Evolutionary conservation across 1,140 invertebrate species (phyloP).

Genomic region (Steinernema feltiae): DNA sequence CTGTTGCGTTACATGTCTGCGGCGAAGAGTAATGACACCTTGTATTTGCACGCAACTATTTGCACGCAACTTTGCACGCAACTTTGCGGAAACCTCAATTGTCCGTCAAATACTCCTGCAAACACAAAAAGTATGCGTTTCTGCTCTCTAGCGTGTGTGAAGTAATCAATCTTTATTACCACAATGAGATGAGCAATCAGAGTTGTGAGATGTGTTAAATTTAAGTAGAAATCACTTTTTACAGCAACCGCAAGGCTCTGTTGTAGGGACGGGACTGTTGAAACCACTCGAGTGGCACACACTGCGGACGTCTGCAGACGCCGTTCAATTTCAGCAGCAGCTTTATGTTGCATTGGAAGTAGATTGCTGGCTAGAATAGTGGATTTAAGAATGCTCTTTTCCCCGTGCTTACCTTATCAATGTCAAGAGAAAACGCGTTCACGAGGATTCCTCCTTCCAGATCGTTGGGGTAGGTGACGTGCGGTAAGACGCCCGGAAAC

Average conservation of each 20-base stretch:
- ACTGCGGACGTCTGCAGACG: constrained; percentile 42
- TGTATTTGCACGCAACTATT: too few relatives aligned
- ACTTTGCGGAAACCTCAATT: neutral
- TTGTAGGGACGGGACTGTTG: neutral
- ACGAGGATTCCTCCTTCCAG: constrained; percentile 35
- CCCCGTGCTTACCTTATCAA: constrained; percentile 40
- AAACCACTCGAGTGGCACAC: constrained; percentile 26
- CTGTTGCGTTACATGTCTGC: neutral
- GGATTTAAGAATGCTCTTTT: constrained; percentile 5
- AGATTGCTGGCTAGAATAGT: constrained; percentile 43
- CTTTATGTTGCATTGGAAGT: constrained; percentile 47
- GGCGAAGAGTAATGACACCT: neutral
- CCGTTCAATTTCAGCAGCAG: constrained; percentile 46
- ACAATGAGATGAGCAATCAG: too few relatives aligned
- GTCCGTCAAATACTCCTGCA: neutral
- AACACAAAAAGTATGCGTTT: neutral
- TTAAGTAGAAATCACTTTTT: too few relatives aligned
- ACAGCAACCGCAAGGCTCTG: neutral
- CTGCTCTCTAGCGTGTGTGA: too few relatives aligned
- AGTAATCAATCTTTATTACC: too few relatives aligned
- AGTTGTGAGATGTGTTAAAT: too few relatives aligned
- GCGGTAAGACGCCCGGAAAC: constrained; percentile 41
- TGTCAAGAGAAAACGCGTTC: constrained; percentile 47
- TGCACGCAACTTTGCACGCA: too few relatives aligned
- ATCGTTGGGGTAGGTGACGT: constrained; percentile 40